Evolutionary conservation across 2,797 vertebrate species (phyloP), one percentile per base, ranked within the genome.

Genomic region (Leptodactylus fallax): DNA sequence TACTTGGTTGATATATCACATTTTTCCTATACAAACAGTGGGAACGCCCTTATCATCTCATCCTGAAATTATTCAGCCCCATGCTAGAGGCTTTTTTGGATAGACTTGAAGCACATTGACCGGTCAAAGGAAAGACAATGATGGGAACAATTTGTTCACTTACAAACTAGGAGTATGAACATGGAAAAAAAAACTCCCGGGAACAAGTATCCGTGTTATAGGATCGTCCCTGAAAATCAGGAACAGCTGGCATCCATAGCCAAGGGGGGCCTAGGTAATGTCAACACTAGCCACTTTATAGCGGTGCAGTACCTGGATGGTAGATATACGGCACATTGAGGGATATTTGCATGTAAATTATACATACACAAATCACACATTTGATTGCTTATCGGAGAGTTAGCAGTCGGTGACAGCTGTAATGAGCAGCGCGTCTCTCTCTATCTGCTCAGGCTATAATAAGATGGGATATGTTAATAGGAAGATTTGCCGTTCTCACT

Each of bases 391-490:
- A 85, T 85, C n/a, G 79, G 47, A 60, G 55, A 81, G 79, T 81
- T 81, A 81, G 79, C 79, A 63, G 82, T 79, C 58, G 82, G 71
- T 81, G 87, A 61, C 81, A 80, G 82, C 16, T 77, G 78, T 56
- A 88, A 85, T 88, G 77, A 81, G 67, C 71, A 25, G 7, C 77
- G 51, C 21, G 47, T 85, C 69, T 79, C 63, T 81, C 78, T 56
- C 78, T 85, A 76, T 85, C 67, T 6, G 78, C 67, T 85, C 63
- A 19, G 83, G 78, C 67, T 85, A 81, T 87, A 85, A 85, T 88
- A 85, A 85, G 87, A 85, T 84, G 56, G 83, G 67, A 88, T 81
- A 85, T 88, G 87, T 85, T 88, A 88, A 88, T 85, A 61, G 77
- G 14, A 81, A 88, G 87, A 85, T 81, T 88, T 85, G 56, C 83